Percentiles rank a stretch among this genome's conserved stretches.
phyloP scores from a whole-genome alignment of 2,888 invertebrate species.

The Craniophora ligustri region DNA sequence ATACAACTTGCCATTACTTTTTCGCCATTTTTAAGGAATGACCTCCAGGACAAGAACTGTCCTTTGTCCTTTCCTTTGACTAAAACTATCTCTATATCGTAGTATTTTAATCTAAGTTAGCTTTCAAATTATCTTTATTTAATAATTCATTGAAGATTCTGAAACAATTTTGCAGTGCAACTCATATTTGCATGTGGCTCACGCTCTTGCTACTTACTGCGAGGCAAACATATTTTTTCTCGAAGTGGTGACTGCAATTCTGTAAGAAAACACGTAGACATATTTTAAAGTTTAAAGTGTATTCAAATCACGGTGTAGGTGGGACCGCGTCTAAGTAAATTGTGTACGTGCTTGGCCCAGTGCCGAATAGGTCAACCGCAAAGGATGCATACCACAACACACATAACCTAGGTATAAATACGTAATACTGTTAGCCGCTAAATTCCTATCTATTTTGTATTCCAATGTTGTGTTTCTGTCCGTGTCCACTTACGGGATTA shows the following conservation, averaged over 20 bases:
- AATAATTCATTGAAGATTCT: too few relatives aligned
- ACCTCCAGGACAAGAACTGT: too few relatives aligned
- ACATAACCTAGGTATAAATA: constrained; percentile 51
- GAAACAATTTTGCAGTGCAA: too few relatives aligned
- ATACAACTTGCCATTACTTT: too few relatives aligned
- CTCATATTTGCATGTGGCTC: constrained; percentile 1
- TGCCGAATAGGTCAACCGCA: constrained; percentile 81
- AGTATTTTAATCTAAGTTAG: too few relatives aligned
- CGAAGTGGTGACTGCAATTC: constrained; percentile 42
- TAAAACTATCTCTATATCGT: too few relatives aligned
- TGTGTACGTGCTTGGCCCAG: constrained; percentile 85
- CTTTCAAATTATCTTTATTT: too few relatives aligned
- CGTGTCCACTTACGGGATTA: constrained; percentile 18
- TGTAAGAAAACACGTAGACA: constrained; percentile 44
- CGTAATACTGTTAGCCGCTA: constrained; percentile 53
- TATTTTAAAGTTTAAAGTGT: constrained; percentile 71
- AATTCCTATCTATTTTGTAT: constrained; percentile 48
- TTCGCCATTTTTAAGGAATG: too few relatives aligned
- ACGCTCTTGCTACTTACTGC: constrained; percentile 5
- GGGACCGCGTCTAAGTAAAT: constrained; percentile 82
- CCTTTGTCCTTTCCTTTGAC: too few relatives aligned
- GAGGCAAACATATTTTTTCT: constrained; percentile 28
- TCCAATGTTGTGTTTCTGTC: constrained; percentile 37
- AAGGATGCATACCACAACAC: constrained; percentile 65
- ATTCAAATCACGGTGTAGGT: constrained; percentile 80